These are phyloP conservation scores for Pelagia noctiluca DNA, from an alignment of 30 jellyfish, hydroid and myxozoan species.

Conservation along the genomic window DNA sequence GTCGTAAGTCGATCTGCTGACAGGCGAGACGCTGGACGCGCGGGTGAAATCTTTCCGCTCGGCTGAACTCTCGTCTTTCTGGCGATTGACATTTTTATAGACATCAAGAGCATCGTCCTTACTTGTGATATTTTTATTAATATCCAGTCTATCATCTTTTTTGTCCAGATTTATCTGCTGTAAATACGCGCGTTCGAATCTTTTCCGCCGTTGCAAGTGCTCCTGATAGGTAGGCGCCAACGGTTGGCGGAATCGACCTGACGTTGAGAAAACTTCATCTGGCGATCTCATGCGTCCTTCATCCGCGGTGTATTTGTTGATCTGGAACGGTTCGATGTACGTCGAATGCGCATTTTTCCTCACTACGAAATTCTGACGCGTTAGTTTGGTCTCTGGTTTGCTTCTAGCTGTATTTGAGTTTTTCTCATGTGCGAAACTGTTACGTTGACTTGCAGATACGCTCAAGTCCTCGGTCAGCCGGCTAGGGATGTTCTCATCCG, in stretches of 20 bases:
- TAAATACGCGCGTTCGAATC: slow-evolving; percentile 61
- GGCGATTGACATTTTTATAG: no score
- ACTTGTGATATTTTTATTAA: not conserved
- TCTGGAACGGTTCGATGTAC: slow-evolving; percentile 26
- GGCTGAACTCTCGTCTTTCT: no score
- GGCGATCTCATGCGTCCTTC: slow-evolving; percentile 61
- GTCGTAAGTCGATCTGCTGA: no score
- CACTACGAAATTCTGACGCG: slow-evolving; percentile 35
- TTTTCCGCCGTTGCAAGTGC: slow-evolving; percentile 83
- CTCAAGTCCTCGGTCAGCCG: not conserved
- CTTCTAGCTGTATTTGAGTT: not conserved
- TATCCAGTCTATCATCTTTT: slow-evolving; percentile 16
- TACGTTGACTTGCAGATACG: not conserved
- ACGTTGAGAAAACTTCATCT: slow-evolving; percentile 43
- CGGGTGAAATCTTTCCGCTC: slow-evolving; percentile 15
- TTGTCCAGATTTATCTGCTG: slow-evolving; percentile 37
- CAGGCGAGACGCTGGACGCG: slow-evolving; percentile 38
- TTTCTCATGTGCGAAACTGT: not conserved
- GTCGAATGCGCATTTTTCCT: slow-evolving; percentile 30
- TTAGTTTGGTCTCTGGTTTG: not conserved
- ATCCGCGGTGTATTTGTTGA: slow-evolving; percentile 34
- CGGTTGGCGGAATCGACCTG: slow-evolving; percentile 87
- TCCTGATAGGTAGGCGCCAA: slow-evolving; percentile 92
- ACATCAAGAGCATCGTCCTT: not conserved
- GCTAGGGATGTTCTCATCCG: slow-evolving; percentile 39